Base-by-base conservation (phyloP, 2,888 invertebrate genomes). In the Seira ritae region DNA sequence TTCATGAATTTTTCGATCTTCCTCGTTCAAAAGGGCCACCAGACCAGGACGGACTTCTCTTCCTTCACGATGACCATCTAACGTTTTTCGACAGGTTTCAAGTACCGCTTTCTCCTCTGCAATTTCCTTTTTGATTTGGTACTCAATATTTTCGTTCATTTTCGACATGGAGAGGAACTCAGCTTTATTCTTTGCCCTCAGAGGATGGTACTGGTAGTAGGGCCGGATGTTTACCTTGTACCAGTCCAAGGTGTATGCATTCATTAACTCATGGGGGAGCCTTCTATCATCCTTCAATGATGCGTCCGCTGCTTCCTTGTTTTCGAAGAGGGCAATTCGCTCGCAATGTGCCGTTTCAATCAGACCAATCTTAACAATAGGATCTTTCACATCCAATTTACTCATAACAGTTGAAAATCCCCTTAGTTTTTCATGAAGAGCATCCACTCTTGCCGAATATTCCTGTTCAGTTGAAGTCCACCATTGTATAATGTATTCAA, bases 221-320 rank as follows among this genome's bases (percentile, higher is more conserved):
- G 81, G 81, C 24, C 10, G 65, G 4, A 71, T 50, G 10, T 8
- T 72, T 24, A 73, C 77, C 46, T 42, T 66, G 55, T 50, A 82
- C 82, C 82, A 82, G n/a, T 82, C 22, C 19, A 82, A 24, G 0
- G 82, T 82, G 19, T 42, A 82, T 2, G 67, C 82, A 1, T 17
- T 0, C 1, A 12, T 37, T 6, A 82, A 23, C 42, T 82, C 77
- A 6, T 3, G 3, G 0, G 81, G 81, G 37, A 76, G 20, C 6
- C 20, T 55, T 4, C 19, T 20, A 6, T 3, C 8, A 8, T 72
- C 62, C 12, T 68, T 82, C 72, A 82, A 42, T 15, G 68, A 62
- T 2, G 20, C 1, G 1, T 67, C 46, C 0, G 82, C 82, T 0
- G 12, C 19, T 15, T 66, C 2, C 31, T 67, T 72, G n/a, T 1